Evolutionary conservation across 2,888 invertebrate genomes (phyloP), one percentile per base, ranked within the genome.

Genomic region (Tiliacea aurago): DNA sequence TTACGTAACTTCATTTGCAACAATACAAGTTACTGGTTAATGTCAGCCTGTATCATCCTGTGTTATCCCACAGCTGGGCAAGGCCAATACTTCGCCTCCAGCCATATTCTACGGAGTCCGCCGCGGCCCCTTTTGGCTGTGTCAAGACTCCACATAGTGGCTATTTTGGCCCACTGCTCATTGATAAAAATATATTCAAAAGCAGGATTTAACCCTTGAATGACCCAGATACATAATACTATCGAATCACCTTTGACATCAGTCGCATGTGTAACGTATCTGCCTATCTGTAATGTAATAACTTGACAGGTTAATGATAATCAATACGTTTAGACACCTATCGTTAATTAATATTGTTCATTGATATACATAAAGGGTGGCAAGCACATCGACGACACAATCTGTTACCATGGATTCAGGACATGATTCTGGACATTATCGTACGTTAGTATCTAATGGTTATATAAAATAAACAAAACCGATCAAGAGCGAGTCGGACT

Each of bases 181-280:
- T 55, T 37, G 18, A 33, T 65, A 33, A 70, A 53, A 70, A 33
- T n/a, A 43, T 20, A 6, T 43, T 41, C 4, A n/a, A 53, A 33
- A n/a, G 9, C 13, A 18, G 10, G 11, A 23, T 11, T 23, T 23
- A 18, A 62, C 2, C 23, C 18, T 49, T 51, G 71, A 0, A 45
- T 63, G 49, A 45, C 71, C 55, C 43, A 56, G 61, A 70, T 70
- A 78, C 10, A 59, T 20, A 61, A 43, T 37, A 72, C n/a, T 76
- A 73, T 80, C 51, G 63, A 73, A 53, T 80, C 80, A 80, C 80
- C 76, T 76, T 63, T 76, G 63, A 80, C 76, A 76, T 20, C 20
- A 71, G 63, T 63, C 56, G 33, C 49, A 65, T 76, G 53, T 69
- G 47, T 84, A 61, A 61, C 47, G 53, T 81, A 75, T 78, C 61